Conservation (phyloP, 2,888 invertebrate genomes). For the Lithophane ornitopus region DNA sequence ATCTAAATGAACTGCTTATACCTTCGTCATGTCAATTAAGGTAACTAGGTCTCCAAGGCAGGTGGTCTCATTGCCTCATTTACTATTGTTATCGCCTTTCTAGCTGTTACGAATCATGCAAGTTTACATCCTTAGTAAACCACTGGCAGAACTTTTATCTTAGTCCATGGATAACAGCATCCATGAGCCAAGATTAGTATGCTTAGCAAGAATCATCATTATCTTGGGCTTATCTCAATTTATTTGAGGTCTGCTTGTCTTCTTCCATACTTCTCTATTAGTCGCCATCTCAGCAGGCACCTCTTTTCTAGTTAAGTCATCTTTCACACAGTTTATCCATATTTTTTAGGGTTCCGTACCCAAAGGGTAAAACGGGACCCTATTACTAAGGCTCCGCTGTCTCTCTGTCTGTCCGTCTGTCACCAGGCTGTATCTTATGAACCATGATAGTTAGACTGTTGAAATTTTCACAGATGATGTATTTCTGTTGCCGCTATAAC, state of each 20-base stretch:
- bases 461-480: too few species aligned
- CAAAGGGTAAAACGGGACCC: too few species aligned
- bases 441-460: too few species aligned
- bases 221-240: background rate
- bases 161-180: too few species aligned
- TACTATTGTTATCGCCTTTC: slow-evolving; percentile 6
- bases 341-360: too few species aligned
- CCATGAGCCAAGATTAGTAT: background rate
- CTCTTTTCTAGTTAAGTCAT: background rate
- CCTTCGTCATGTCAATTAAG: slow-evolving; percentile 28
- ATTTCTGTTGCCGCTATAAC: too few species aligned
- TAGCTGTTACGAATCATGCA: background rate
- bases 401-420: too few species aligned
- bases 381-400: too few species aligned
- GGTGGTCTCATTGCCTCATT: slow-evolving; percentile 8
- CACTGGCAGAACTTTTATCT: too few species aligned
- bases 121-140: background rate
- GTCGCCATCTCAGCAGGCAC: background rate
- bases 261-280: background rate
- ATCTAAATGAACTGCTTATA: slow-evolving; percentile 7
- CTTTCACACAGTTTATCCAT: background rate
- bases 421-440: too few species aligned
- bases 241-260: background rate
- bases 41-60: slow-evolving; percentile 27
- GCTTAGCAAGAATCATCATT: background rate